Base-by-base conservation (phyloP, 2,797 vertebrate genomes). In the Rachycentron canadum region DNA sequence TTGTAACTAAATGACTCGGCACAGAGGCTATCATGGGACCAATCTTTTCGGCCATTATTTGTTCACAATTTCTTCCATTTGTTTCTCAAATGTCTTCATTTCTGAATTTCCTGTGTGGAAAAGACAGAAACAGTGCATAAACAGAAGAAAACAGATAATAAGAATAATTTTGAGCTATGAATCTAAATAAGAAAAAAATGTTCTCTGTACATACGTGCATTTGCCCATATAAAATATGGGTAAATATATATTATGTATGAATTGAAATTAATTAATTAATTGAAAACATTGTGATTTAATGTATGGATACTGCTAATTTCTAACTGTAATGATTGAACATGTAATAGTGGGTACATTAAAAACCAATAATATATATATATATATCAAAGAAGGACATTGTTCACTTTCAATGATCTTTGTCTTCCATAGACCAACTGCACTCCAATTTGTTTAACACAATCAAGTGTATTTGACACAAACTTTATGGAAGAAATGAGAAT, bases 41-140 rank as follows among this genome's bases (percentile, higher is more conserved):
- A 21, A 80, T 79, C 70, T 90, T 89, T 65, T 92, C 92, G 4
- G 93, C 95, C 95, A 96, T 95, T 76, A 81, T 90, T 94, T 74
- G 83, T 60, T 62, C 21, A 74, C 30, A 69, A 58, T 65, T 47
- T 79, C 82, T 65, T 85, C 82, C 85, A 87, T 91, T 82, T 82
- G 76, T 43, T 52, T 60, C 36, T 74, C 58, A 28, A 61, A 64
- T 41, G 69, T 79, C 77, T 19, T 79, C 75, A 70, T 40, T 38
- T 40, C 43, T 66, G 69, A 72, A 78, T 52, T 70, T 45, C 71
- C 86, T 89, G 74, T 79, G 66, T 52, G 28, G 65, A 79, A 21
- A 64, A 49, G 30, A 83, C 11, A 71, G 23, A 62, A 7, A n/a
- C 38, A 34, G 19, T 14, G 43, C 16, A 28, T 62, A 36, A 9